Evolutionary conservation across 2,113 vertebrate genomes (phyloP).

Genomic region (Aplodontia rufa): DNA sequence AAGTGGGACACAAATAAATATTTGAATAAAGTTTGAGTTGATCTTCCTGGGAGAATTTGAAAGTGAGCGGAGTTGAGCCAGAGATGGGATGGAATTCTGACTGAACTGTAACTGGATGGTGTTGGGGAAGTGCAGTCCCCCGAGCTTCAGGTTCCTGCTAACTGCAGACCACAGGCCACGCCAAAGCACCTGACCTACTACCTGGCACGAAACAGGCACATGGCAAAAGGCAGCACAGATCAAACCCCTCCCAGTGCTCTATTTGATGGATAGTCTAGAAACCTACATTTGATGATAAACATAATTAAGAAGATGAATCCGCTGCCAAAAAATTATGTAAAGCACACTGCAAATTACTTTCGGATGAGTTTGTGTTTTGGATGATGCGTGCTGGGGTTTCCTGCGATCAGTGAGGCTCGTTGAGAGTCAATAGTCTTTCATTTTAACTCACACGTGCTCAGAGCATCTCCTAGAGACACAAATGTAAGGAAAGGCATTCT

Average conservation of each 20-base stretch:
- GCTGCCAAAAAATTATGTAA: constrained; percentile 19
- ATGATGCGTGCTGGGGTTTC: neutral
- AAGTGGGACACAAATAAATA: neutral
- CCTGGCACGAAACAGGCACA: neutral
- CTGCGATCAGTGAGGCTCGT: neutral
- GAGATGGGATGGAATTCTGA: neutral
- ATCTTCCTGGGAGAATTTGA: neutral
- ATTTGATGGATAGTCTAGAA: neutral
- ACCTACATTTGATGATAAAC: constrained; percentile 7
- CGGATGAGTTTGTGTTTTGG: neutral
- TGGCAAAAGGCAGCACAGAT: neutral
- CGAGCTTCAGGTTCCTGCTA: neutral
- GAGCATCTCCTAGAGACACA: neutral
- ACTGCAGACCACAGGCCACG: neutral
- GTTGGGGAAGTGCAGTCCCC: neutral
- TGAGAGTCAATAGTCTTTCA: neutral
- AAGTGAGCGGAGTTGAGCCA: neutral
- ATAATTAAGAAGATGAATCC: neutral
- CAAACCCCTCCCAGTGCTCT: neutral
- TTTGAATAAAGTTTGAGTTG: neutral
- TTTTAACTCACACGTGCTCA: neutral
- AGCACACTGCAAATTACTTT: constrained; percentile 7
- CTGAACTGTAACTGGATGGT: neutral
- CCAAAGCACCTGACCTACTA: neutral
- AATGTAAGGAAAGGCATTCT: neutral